Evolutionary conservation across 2,797 vertebrate species (phyloP), one percentile per base, ranked within the genome.

Genomic region (Rhodeus uyekii): DNA sequence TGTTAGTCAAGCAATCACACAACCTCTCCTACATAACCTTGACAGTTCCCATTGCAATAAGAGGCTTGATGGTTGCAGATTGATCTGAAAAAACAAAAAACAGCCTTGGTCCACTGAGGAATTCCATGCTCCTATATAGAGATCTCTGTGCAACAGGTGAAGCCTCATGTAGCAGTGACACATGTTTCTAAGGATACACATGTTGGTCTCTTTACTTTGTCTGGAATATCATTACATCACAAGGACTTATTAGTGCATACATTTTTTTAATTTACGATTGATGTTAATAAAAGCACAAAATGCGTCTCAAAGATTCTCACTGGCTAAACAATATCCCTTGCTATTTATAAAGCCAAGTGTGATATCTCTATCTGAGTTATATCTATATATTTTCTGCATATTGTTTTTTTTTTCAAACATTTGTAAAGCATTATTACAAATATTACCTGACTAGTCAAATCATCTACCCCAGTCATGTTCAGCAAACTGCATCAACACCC

Each of bases 71-170:
- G 42, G 9, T 13, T 39, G 69, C 29, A 29, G 8, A 38, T 53
- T 38, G 73, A 53, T 65, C 18, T 50, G 24, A 75, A 32, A 19
- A 18, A n/a, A 18, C 16, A 46, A 46, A 16, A 80, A 48, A 65
- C 22, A 24, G 75, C 16, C 38, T 77, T 60, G 13, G 22, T 7
- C 8, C 14, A 69, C 18, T 61, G 19, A 36, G 29, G 39, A 71
- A 60, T 60, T 72, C 42, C 53, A 72, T 27, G 39, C 24, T 32
- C 24, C 27, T 64, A 65, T 65, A 65, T 14, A 48, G 39, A 71
- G 53, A 16, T 34, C 53, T 72, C 53, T 24, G 8, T 42, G 48
- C 19, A 29, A 69, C 77, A 79, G 64, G 77, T 69, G 77, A 79
- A 58, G 64, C 24, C n/a, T 68, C 2, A 2, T 68, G n/a, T 79